phyloP scores from a whole-genome alignment of 2,888 invertebrate species.

The Mactromeris polynyma region DNA sequence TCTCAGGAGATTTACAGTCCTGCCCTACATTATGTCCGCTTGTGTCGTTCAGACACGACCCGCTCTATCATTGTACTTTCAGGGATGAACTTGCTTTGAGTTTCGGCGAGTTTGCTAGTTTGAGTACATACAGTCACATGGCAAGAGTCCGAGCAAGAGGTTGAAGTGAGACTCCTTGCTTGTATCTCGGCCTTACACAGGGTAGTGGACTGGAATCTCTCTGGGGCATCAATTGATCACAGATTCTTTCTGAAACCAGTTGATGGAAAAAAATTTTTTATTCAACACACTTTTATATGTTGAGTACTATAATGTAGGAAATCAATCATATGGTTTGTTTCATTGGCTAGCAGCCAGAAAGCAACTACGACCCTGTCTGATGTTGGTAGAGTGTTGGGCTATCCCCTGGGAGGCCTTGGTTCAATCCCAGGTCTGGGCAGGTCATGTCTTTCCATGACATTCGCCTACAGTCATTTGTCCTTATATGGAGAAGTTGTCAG shows the following conservation, averaged over 20 bases:
- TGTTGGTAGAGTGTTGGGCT: too few species aligned
- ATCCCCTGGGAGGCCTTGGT: too few species aligned
- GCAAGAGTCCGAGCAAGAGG: neutral
- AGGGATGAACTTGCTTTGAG: slow-evolving; percentile 14
- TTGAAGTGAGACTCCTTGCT: neutral
- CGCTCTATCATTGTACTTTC: slow-evolving; percentile 26
- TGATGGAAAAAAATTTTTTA: neutral
- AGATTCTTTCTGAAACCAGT: slow-evolving; percentile 66
- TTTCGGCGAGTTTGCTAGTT: neutral
- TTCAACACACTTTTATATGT: neutral
- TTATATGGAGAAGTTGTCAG: too few species aligned
- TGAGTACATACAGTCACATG: slow-evolving; percentile 33
- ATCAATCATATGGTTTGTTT: too few species aligned
- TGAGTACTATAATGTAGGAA: too few species aligned
- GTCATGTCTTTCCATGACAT: too few species aligned
- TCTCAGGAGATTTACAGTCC: slow-evolving; percentile 10
- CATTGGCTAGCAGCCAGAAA: too few species aligned
- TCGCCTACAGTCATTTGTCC: too few species aligned
- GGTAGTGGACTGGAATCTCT: neutral
- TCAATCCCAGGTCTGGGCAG: too few species aligned
- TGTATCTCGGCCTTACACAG: neutral
- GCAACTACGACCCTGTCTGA: too few species aligned
- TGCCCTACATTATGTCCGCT: neutral
- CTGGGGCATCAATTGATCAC: slow-evolving; percentile 44
- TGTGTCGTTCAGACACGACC: slow-evolving; percentile 17